Base-by-base conservation (phyloP, 1,140 invertebrate genomes). In the Drosophila malerkotliana region DNA sequence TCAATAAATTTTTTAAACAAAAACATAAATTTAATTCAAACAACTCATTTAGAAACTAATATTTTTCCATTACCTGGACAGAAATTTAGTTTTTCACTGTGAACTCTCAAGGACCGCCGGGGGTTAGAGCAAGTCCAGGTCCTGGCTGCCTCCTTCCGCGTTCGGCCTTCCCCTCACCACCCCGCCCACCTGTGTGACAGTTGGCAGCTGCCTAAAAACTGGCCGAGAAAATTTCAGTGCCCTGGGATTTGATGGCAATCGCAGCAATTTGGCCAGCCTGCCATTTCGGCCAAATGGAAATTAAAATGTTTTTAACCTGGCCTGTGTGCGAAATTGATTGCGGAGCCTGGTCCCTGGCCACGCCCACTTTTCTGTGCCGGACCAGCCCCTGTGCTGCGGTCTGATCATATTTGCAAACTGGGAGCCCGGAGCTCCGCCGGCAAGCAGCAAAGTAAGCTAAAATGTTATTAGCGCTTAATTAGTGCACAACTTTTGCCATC, bases 401-500 rank as follows among this genome's bases (percentile, higher is more conserved):
- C 41, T 71, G 57, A 61, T 75, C 64, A 81, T 55, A 77, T 82
- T 79, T 75, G 64, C 67, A 62, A 58, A 47, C 55, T 45, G 18
- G 48, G 32, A 37, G 44, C 57, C 61, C 5, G 26, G 67, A 77
- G 54, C 56, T 84, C 58, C n/a, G 56, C 44, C 15, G 39, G 41
- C 14, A 3, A n/a, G 14, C 10, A 24, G 66, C 60, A 82, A 74
- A 82, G 55, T 79, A 64, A 78, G 69, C 69, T 75, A 71, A 78
- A 85, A 88, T 87, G 78, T 85, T 85, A 88, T 85, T 85, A 85
- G 74, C 78, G 71, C 83, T 88, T 85, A 88, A 85, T 85, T 85
- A 85, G 82, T 82, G 79, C 62, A 74, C 74, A 85, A 85, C 78
- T 81, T 81, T 81, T 73, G 49, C 76, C 68, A 69, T 79, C 66